Base-by-base conservation (phyloP, 2,113 vertebrate genomes). In the Atherinomorus stipes region DNA sequence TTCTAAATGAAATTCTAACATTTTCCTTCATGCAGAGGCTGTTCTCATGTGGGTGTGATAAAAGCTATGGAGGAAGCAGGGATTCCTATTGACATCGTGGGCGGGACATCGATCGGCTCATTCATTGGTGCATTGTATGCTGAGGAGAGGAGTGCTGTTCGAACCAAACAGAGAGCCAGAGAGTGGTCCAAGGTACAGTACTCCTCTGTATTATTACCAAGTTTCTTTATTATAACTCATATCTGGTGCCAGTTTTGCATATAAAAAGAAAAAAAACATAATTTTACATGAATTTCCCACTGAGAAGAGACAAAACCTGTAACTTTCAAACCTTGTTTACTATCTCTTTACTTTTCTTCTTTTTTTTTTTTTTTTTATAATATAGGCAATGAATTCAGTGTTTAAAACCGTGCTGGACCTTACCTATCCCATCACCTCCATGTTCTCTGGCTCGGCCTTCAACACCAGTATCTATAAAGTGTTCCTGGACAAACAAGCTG, bases 361-460 rank as follows among this genome's bases (percentile, higher is more conserved):
- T 66, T 45, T 75, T 54, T 18, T 51, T 57, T 8, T 54, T 77
- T 50, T 42, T n/a, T n/a, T n/a, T n/a, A n/a, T n/a, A n/a, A n/a
- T n/a, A 74, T 64, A 99, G 98, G 93, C 94, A 16, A 97, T 99
- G 96, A 98, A 97, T 10, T 99, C 97, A 0, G 95, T 98, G 9
- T 95, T 97, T 21, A 95, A 96, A 81, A 98, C 96, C 0, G 93
- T 97, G 3, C 87, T 99, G 89, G 98, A 99, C 86, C 95, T 99
- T 83, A 99, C 98, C 0, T 99, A 99, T 81, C 98, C 98, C 1
- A 96, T 97, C 87, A 98, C 98, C 57, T 99, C 98, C 91, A 98
- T 99, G 96, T 97, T 98, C 76, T 98, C 97, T 0, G 98, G 98
- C 26, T 96, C 96, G 0, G 94, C 96, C 77, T 99, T 99, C 91